Base-by-base conservation (phyloP, 2,888 invertebrate genomes). In the Sinelater perroti region DNA sequence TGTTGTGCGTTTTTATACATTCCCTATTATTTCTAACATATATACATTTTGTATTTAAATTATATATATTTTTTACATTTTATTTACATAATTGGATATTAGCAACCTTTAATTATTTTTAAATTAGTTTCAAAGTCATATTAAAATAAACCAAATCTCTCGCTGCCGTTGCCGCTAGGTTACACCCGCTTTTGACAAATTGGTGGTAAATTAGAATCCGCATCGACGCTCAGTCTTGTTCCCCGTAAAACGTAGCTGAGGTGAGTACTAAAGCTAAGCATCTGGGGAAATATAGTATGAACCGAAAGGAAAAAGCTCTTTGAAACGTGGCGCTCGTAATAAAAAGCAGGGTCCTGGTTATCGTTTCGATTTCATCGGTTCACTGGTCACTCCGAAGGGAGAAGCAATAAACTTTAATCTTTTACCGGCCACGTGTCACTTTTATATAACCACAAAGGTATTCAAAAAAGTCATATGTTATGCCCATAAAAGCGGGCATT, bases 311-410 rank as follows among this genome's bases (percentile, higher is more conserved):
- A 58, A 54, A 63, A 51, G 56, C 64, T 62, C 65, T 67, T 67
- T 65, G 65, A 67, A 63, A 64, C 55, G 65, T 60, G 61, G 61
- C 64, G 63, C 45, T 58, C 61, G 63, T 66, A 63, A 66, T 67
- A 67, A 65, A 66, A 63, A 61, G 59, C 60, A 60, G 61, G 62
- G 67, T 65, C 65, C 67, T 56, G 64, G 67, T 67, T 67, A 67
- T 66, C 67, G 65, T 67, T 66, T 65, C 66, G 67, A 67, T 67
- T 67, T 63, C 61, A 62, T 55, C 67, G 66, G 64, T 66, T 66
- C 65, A 66, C 63, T 64, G 65, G 67, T 60, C 61, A 61, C 62
- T 65, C 61, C 63, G 61, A 50, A 52, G 65, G 63, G 63, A 62
- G 55, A 65, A 63, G 63, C 61, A 63, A 62, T 63, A 65, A 65